These are phyloP conservation scores for Aleiodes testaceus DNA, from an alignment of 2,888 invertebrate genomes.

Conservation along the genomic window DNA sequence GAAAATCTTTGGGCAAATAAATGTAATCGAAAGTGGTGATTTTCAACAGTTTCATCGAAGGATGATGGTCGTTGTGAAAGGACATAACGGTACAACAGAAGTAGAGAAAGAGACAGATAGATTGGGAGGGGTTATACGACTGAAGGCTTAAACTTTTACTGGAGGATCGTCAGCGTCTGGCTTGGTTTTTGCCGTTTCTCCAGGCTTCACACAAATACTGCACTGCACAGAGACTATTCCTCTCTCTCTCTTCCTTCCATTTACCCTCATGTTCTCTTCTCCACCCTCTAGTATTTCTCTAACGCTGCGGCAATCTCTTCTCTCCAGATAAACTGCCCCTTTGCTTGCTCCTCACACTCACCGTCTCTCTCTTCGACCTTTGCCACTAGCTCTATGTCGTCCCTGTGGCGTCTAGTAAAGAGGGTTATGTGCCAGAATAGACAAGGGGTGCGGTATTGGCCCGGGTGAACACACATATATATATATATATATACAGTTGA, in stretches of 20 bases:
- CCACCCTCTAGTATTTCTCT: slow-evolving; percentile 29
- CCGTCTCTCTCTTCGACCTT: slow-evolving; percentile 37
- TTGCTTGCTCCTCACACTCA: slow-evolving; percentile 29
- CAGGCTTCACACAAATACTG: slow-evolving; percentile 40
- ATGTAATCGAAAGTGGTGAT: slow-evolving; percentile 61
- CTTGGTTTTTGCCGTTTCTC: slow-evolving; percentile 58
- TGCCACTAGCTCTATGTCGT: slow-evolving; percentile 39
- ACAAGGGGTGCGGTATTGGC: slow-evolving; percentile 57
- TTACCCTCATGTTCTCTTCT: slow-evolving; percentile 7
- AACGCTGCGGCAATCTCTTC: slow-evolving; percentile 46
- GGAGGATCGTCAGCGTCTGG: slow-evolving; percentile 64
- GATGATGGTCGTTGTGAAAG: slow-evolving; percentile 62
- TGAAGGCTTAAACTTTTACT: slow-evolving; percentile 66
- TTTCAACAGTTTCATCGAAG: slow-evolving; percentile 58
- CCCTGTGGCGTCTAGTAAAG: slow-evolving; percentile 48
- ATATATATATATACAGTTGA: slow-evolving; percentile 34
- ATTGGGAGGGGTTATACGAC: slow-evolving; percentile 58
- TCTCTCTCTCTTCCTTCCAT: slow-evolving; percentile 3
- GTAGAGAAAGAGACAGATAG: not conserved
- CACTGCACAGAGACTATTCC: slow-evolving; percentile 28
- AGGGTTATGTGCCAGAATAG: slow-evolving; percentile 53
- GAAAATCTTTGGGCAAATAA: slow-evolving; percentile 45
- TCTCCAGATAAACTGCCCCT: slow-evolving; percentile 43
- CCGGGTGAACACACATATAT: slow-evolving; percentile 41
- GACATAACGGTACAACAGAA: slow-evolving; percentile 57